Base-by-base conservation (phyloP, 2,888 invertebrate genomes). In the Phlogophora meticulosa region DNA sequence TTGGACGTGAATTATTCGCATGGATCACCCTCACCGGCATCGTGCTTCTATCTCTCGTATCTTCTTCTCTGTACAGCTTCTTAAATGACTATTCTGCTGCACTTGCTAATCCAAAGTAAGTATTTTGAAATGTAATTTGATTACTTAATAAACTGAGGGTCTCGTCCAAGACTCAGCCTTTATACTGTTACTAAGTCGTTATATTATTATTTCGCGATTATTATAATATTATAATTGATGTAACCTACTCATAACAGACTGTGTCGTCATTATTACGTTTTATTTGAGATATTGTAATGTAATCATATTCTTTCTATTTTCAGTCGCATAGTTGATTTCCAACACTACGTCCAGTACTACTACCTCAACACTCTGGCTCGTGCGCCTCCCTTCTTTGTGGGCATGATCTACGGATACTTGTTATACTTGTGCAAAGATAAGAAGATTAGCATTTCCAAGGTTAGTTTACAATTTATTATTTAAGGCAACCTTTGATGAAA, bases 21-120 rank as follows among this genome's bases (percentile, higher is more conserved):
- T 90, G 89, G 89, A 49, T 70, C 1, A 79, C 84, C 2, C 82
- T 92, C 0, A 68, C 77, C 1, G 42, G 65, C 1, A 75, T 86
- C 4, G 59, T 90, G 0, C 59, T 88, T 3, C 53, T 87, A 0
- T 85, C 91, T 0, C 32, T 89, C 43, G 52, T 91, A 79, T 66
- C 87, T 65, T 72, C 85, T 69, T 81, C 89, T 4, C 22, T 86
- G 4, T 87, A 93, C 76, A 90, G 93, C 24, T 94, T 88, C 56
- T 38, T 88, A 0, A 85, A 92, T 48, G 63, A 92, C 43, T 95
- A 91, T 67, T 88, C 91, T 15, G 87, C 91, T 45, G 88, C 89
- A 0, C 81, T 93, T 1, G 82, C 87, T 4, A 89, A 93, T 34
- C 83, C 91, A 22, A 82, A 85, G 96, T 96, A 87, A 91, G 92